These are phyloP conservation scores for Danionella cerebrum DNA, from an alignment of 2,113 vertebrate genomes.

Conservation along the genomic window DNA sequence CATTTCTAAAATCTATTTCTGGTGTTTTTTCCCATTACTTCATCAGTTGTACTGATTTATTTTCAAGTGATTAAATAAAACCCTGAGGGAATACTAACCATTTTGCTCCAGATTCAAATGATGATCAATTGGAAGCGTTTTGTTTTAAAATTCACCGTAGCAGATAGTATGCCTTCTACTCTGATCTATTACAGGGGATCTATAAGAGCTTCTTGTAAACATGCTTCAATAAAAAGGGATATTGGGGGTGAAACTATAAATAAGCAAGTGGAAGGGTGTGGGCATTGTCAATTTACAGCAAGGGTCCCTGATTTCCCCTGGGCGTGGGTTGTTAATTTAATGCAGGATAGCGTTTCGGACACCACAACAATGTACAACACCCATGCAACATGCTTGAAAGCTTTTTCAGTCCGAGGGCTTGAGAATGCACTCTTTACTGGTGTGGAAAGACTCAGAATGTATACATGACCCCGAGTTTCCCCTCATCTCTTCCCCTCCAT, in stretches of 20 bases:
- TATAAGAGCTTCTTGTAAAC: constrained; percentile 41
- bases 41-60: too few species aligned
- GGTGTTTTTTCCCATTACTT: too few species aligned
- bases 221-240: constrained; percentile 48
- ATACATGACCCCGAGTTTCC: too few species aligned
- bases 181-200: constrained; percentile 24
- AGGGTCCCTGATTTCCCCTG: constrained; percentile 56
- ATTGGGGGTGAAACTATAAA: constrained; percentile 51
- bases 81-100: too few species aligned
- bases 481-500: constrained; percentile 23
- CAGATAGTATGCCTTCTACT: constrained; percentile 9
- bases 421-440: too few species aligned
- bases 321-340: constrained; percentile 53
- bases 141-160: not conserved
- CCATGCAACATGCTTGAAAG: too few species aligned
- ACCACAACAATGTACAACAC: constrained; percentile 3
- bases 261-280: constrained; percentile 21
- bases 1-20: too few species aligned
- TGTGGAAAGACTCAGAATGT: too few species aligned
- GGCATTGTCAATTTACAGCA: constrained; percentile 48
- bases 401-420: too few species aligned
- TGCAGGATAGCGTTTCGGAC: constrained; percentile 49
- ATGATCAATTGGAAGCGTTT: not conserved
- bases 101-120: too few species aligned
- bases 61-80: too few species aligned